Evolutionary conservation across 2,888 invertebrate genomes (phyloP).

Genomic region (Epinotia brunnichana): DNA sequence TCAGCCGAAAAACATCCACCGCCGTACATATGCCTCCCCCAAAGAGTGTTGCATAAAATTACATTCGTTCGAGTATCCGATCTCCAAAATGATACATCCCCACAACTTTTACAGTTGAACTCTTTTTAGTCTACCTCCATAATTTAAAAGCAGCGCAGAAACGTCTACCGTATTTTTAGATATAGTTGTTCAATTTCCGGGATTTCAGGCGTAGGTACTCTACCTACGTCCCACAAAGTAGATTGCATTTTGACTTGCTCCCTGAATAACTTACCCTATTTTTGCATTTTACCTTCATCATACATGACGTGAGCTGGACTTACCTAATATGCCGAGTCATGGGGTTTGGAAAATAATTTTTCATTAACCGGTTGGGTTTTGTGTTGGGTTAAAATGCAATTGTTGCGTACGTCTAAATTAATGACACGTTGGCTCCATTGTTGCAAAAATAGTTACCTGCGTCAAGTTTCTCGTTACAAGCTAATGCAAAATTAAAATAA

Average conservation of each 20-base stretch:
- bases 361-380: slow-evolving; percentile 15
- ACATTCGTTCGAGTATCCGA: too few relatives aligned
- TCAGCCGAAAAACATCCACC: too few relatives aligned
- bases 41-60: too few relatives aligned
- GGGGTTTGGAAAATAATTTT: slow-evolving; percentile 23
- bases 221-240: slow-evolving; percentile 32
- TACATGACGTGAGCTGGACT: slow-evolving; percentile 24
- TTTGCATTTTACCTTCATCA: slow-evolving; percentile 43
- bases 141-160: slow-evolving; percentile 29
- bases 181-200: slow-evolving; percentile 37
- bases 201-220: slow-evolving; percentile 22
- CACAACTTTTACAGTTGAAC: slow-evolving; percentile 1
- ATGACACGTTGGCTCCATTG: not conserved
- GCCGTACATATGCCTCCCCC: too few relatives aligned
- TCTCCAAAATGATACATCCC: slow-evolving; percentile 8
- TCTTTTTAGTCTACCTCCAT: not conserved
- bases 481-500: too few relatives aligned
- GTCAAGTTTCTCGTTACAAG: too few relatives aligned
- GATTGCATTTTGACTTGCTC: slow-evolving; percentile 40
- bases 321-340: slow-evolving; percentile 40
- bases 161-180: slow-evolving; percentile 30
- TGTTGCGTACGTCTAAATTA: not conserved
- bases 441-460: not conserved
- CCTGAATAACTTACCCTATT: slow-evolving; percentile 39
- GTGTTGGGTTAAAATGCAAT: slow-evolving; percentile 1